phyloP scores from a whole-genome alignment of 2,797 vertebrate species.

The Helicolenus hilgendorfi region DNA sequence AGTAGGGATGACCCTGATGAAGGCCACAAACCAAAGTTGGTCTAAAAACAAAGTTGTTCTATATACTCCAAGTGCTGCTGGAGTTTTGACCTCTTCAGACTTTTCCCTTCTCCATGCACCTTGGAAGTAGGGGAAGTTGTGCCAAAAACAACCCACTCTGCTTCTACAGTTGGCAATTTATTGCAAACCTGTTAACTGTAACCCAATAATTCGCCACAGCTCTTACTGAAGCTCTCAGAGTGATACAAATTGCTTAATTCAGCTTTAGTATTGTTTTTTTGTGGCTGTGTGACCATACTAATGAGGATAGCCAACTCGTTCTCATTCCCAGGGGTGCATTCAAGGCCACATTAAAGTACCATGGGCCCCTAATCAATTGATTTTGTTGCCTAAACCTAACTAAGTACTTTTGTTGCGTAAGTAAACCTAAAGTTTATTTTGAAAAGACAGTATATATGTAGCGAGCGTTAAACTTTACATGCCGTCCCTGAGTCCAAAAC shows the following conservation, averaged over 20 bases:
- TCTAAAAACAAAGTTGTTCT: background rate
- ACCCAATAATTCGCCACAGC: conserved; percentile 3
- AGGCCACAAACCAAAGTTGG: background rate
- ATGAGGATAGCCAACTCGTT: rapidly evolving
- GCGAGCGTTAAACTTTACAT: too few species aligned
- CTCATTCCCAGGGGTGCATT: background rate
- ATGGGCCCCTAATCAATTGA: background rate
- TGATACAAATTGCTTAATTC: background rate
- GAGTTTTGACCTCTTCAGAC: background rate
- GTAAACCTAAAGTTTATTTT: too few species aligned
- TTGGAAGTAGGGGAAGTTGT: background rate
- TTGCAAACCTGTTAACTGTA: background rate
- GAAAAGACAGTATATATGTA: too few species aligned
- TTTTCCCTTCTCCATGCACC: background rate
- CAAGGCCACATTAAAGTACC: background rate
- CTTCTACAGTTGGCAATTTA: background rate
- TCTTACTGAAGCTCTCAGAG: background rate
- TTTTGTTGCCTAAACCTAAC: background rate
- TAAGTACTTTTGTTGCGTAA: too few species aligned
- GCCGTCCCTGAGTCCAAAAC: too few species aligned
- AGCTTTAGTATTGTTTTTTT: background rate
- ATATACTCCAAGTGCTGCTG: background rate
- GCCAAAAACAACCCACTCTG: background rate
- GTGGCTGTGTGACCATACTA: background rate
- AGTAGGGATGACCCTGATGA: background rate